Percentiles rank a stretch among this genome's conserved stretches.
phyloP scores from a whole-genome alignment of 2,888 invertebrate genomes.

The Ellobium chinense region DNA sequence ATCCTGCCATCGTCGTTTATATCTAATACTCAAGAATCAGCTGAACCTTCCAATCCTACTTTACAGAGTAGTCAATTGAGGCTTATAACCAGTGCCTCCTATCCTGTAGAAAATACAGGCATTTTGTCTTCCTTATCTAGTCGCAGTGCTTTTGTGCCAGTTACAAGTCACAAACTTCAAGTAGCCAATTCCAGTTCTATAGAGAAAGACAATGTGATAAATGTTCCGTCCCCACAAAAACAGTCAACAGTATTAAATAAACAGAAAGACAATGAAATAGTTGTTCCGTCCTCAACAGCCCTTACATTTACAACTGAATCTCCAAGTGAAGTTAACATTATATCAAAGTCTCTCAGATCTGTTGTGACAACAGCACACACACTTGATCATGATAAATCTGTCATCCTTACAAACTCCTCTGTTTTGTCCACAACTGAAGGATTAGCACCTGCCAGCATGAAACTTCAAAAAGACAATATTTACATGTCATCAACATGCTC shows the following conservation, averaged over 20 bases:
- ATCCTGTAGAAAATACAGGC: slow-evolving; percentile 11
- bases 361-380: not conserved
- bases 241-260: not conserved
- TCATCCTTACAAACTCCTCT: not conserved
- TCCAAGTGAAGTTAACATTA: no score
- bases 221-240: not conserved
- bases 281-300: not conserved
- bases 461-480: not conserved
- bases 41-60: not conserved
- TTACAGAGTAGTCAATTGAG: slow-evolving; percentile 5
- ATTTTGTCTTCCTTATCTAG: slow-evolving; percentile 52
- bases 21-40: not conserved
- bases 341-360: no score
- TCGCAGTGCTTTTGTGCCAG: slow-evolving; percentile 73
- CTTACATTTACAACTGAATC: not conserved
- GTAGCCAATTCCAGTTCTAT: not conserved
- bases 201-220: not conserved
- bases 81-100: slow-evolving; percentile 11
- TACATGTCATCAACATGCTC: not conserved
- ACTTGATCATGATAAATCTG: not conserved
- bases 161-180: slow-evolving; percentile 55
- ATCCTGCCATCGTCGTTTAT: not conserved
- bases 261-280: not conserved
- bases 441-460: not conserved
- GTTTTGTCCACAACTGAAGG: not conserved